Evolutionary conservation across 2,797 vertebrate genomes (phyloP).

Genomic region (Enteromius argenteus): DNA sequence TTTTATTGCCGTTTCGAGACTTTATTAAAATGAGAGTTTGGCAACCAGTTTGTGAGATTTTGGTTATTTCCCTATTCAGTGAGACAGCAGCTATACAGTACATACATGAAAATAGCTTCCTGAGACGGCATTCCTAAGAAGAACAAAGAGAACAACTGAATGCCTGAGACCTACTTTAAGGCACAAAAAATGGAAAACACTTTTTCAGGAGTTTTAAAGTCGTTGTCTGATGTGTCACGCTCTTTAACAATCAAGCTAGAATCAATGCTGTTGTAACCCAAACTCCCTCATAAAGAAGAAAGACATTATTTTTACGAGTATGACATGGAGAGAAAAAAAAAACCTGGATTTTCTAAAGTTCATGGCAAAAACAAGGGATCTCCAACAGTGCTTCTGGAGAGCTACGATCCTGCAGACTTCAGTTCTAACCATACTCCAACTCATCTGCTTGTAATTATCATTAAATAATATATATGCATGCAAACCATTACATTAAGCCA

Average conservation of each 20-base stretch:
- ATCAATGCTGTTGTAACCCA: not conserved
- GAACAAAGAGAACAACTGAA: not conserved
- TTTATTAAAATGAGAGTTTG: not conserved
- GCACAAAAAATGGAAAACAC: not conserved
- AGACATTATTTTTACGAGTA: not conserved
- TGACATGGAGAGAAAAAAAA: not conserved
- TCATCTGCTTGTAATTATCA: too few relatives aligned
- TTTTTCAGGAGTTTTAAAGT: not conserved
- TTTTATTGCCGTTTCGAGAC: not conserved
- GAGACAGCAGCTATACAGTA: not conserved
- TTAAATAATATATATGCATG: too few relatives aligned
- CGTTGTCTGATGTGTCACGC: not conserved
- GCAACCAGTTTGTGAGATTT: not conserved
- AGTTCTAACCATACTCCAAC: too few relatives aligned
- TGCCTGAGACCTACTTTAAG: not conserved
- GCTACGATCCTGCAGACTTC: too few relatives aligned
- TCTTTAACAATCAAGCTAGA: not conserved
- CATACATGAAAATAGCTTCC: not conserved
- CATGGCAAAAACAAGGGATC: not conserved
- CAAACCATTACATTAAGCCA: too few relatives aligned
- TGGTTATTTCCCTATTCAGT: not conserved
- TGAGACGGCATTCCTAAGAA: not conserved
- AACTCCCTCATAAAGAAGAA: not conserved
- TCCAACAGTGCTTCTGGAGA: too few relatives aligned
- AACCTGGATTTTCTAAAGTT: not conserved